Conservation (phyloP, 2,113 vertebrate species). For the Chionodraco myersi region DNA sequence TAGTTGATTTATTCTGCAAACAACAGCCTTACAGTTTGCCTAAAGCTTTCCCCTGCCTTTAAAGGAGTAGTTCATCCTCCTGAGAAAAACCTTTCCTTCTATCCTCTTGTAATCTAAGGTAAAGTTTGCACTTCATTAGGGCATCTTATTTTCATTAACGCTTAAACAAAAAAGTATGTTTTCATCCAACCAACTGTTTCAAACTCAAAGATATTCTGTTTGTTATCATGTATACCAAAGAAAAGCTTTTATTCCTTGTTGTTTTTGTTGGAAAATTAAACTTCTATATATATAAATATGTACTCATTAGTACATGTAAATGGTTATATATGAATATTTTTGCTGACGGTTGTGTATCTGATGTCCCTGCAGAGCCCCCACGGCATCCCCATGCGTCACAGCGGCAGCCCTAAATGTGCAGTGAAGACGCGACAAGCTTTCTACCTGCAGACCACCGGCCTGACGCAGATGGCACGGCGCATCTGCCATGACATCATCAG, state of each 20-base stretch:
- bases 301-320: too few species aligned
- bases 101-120: background rate
- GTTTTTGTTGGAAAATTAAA: too few species aligned
- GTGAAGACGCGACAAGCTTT: conserved; percentile 98
- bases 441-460: conserved; percentile 91
- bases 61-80: background rate
- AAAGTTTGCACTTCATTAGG: background rate
- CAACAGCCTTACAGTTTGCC: conserved; percentile 2
- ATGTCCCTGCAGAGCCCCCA: conserved; percentile 88
- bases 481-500: conserved; percentile 93
- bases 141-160: background rate
- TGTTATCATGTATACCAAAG: background rate
- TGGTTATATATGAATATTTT: too few species aligned
- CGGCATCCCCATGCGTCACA: conserved; percentile 88
- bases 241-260: background rate
- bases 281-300: too few species aligned
- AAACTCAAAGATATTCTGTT: background rate
- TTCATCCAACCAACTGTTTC: background rate
- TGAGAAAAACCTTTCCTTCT: background rate
- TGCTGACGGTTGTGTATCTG: background rate
- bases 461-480: conserved; percentile 91
- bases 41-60: background rate
- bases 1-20: conserved; percentile 15
- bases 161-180: too few species aligned
- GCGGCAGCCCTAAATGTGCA: conserved; percentile 95